Base-by-base conservation (phyloP, 2,888 invertebrate genomes). In the Scaptomyza cyrtandrae region DNA sequence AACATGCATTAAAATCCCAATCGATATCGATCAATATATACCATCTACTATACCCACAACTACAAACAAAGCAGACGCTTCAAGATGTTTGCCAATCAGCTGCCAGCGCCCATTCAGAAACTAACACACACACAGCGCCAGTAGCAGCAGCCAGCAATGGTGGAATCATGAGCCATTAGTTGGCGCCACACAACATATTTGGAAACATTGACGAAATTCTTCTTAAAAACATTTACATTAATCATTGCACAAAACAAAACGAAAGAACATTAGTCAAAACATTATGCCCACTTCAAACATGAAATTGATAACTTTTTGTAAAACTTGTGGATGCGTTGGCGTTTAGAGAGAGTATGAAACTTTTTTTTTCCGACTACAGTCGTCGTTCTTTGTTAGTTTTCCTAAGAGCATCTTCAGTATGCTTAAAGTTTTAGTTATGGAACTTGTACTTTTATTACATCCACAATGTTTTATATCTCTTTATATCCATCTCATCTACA, bases 61-160 rank as follows among this genome's bases (percentile, higher is more conserved):
- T 46, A 54, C 46, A 46, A 46, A 64, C 46, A 52, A 63, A 82
- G 89, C 90, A 92, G 92, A 91, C 90, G 91, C 91, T 92, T 91
- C 91, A 90, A 90, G 91, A 92, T 86, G 85, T 91, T 90, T 92
- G 90, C 90, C 88, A 86, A 70, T 62, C 88, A 74, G 88, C 87
- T 72, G 86, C 84, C 72, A 65, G 80, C 83, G 67, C 65, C 65
- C 60, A 80, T 62, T 78, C 81, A 79, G 83, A 79, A 73, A 84
- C 84, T 84, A 85, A 84, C 85, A 86, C 79, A 75, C 54, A 76
- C 62, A 73, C 68, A 59, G 39, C 57, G 64, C 39, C 71, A 63
- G 55, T 49, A n/a, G 58, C 81, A 69, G 24, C 74, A 54, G 41
- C 67, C 80, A 64, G 24, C 60, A 43, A 60, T 45, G 65, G 74